Evolutionary conservation across 2,797 vertebrate genomes (phyloP).

Genomic region (Pangasius djambal): DNA sequence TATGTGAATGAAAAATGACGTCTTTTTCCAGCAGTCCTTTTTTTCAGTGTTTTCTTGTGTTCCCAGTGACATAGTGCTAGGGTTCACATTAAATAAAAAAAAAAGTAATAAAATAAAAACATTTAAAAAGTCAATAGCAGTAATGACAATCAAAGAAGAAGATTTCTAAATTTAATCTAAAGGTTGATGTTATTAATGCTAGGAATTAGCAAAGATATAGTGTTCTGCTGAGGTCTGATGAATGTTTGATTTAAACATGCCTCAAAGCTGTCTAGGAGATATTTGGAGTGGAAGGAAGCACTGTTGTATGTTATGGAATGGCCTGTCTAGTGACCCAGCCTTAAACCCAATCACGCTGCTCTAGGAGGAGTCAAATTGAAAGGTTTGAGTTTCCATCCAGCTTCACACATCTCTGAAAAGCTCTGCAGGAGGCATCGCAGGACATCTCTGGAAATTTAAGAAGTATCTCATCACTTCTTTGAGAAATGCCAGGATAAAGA

Average conservation of each 20-base stretch:
- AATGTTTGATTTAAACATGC: neutral
- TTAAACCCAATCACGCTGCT: conserved; percentile 23
- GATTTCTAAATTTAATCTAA: neutral
- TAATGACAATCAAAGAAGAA: neutral
- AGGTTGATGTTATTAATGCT: neutral
- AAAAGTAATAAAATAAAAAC: neutral
- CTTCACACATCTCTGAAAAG: neutral
- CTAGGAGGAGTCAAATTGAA: conserved; percentile 17
- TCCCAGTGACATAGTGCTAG: neutral
- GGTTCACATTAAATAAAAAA: neutral
- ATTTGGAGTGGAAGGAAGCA: conserved; percentile 11
- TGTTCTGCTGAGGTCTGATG: neutral
- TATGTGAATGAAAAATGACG: neutral
- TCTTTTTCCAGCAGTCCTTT: neutral
- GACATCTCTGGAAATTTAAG: conserved; percentile 5
- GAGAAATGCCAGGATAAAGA: neutral
- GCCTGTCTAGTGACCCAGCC: conserved; percentile 19
- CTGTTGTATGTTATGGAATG: conserved; percentile 18
- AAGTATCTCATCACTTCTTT: conserved; percentile 6
- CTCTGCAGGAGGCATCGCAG: neutral
- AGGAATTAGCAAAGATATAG: neutral
- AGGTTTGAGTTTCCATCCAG: conserved; percentile 6
- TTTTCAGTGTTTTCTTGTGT: neutral
- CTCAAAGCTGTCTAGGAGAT: conserved; percentile 1
- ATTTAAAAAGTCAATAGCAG: neutral